Percentiles rank a stretch among this genome's conserved stretches.
Conservation (phyloP, 2,797 vertebrate genomes). For the Forpus xanthops region DNA sequence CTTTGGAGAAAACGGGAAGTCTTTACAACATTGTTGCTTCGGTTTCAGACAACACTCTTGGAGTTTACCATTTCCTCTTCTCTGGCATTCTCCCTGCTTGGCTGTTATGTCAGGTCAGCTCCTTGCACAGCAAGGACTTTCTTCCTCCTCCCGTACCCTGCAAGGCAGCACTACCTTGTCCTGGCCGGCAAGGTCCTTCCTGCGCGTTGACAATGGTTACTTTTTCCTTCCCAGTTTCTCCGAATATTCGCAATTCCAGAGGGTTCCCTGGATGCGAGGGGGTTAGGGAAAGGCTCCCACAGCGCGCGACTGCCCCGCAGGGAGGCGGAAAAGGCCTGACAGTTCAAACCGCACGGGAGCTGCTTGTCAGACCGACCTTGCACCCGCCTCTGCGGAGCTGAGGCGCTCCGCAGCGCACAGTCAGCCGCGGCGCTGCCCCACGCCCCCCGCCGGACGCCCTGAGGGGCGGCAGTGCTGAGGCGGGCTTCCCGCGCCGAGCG, state of each 20-base stretch:
- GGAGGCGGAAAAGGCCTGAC: neutral
- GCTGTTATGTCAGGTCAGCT: neutral
- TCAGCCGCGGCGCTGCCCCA: accelerated
- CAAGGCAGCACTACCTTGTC: neutral
- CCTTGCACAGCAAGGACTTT: neutral
- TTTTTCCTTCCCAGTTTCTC: neutral
- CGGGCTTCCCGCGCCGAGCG: neutral
- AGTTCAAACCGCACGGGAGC: accelerated
- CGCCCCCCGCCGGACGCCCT: accelerated
- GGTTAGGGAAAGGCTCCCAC: neutral
- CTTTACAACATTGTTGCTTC: neutral
- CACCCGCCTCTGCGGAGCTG: accelerated
- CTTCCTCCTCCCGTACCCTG: neutral
- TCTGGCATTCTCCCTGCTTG: neutral
- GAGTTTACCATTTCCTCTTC: neutral
- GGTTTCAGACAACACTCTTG: neutral
- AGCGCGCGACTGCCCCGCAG: neutral
- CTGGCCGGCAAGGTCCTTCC: accelerated
- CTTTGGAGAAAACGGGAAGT: neutral
- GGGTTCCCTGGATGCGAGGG: accelerated
- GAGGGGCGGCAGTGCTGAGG: neutral
- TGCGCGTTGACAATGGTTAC: accelerated
- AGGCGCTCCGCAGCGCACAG: too few species aligned
- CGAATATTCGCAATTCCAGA: neutral
- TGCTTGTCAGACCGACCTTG: too few species aligned